Conservation (phyloP, 2,797 vertebrate genomes). For the Liasis olivaceus region DNA sequence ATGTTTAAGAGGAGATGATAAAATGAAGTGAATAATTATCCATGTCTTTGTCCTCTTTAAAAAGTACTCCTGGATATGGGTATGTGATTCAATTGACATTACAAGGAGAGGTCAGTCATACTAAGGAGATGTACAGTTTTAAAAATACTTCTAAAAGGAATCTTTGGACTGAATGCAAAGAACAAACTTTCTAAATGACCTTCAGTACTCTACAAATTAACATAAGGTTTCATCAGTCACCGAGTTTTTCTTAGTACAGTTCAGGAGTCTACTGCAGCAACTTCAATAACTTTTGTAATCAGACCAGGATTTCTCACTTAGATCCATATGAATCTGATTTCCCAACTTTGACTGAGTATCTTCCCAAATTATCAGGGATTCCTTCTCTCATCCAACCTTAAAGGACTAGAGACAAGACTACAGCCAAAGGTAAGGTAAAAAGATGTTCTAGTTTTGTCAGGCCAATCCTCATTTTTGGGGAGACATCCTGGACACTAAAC, state of each 20-base stretch:
- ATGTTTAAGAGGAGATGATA: not conserved
- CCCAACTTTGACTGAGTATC: not conserved
- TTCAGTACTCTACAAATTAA: not conserved
- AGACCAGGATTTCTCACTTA: not conserved
- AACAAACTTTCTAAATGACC: not conserved
- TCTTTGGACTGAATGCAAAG: not conserved
- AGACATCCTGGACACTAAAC: not conserved
- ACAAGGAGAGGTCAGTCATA: not conserved
- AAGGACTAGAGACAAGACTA: not conserved
- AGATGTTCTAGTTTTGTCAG: not conserved
- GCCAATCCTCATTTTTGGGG: not conserved
- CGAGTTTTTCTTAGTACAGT: not conserved
- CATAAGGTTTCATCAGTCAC: not conserved
- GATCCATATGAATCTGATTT: not conserved
- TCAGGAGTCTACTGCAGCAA: not conserved
- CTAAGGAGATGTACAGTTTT: not conserved
- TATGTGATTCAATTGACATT: not conserved
- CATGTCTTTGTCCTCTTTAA: not conserved
- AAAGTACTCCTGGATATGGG: not conserved
- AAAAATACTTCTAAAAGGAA: not conserved
- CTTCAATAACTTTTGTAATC: not conserved
- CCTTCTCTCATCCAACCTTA: not conserved
- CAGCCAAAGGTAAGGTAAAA: not conserved
- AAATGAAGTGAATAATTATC: not conserved
- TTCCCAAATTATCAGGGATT: not conserved